Evolutionary conservation across 2,888 invertebrate species (phyloP), one percentile per base, ranked within the genome.

Genomic region (Troilus luridus): DNA sequence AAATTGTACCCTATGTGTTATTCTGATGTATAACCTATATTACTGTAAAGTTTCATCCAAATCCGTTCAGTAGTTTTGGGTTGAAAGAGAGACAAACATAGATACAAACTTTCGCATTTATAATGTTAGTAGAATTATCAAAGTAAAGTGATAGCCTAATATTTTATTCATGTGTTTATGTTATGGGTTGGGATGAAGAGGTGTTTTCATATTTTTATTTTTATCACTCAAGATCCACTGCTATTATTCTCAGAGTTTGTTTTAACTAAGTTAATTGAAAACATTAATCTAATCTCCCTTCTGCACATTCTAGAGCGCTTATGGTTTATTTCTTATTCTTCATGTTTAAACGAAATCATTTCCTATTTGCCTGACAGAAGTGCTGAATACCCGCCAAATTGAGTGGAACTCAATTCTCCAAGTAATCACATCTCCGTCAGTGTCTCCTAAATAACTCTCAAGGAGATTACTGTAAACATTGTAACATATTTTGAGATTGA

Each of bases 321-420:
- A 0, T 14, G 8, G 27, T 27, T 14, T 14, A 72, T 72, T 27
- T 6, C 14, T 7, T 27, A 27, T 27, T 8, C 14, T 72, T 27
- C 72, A 11, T 14, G 27, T 72, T 72, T 72, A 5, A 2, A 72
- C 27, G 7, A 72, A 72, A 72, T 72, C 27, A 27, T 72, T 27
- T 17, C 72, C 72, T 27, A 27, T 72, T 72, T 72, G 5, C 72
- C 72, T 27, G 14, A 7, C 27, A 14, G 27, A 21, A 64, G 12
- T 17, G 72, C 72, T 72, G 72, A 72, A 72, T 72, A 72, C 72
- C 27, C 27, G 14, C 72, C 72, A 72, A 72, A 72, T 72, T 72
- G 72, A 72, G 72, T 27, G 72, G 72, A 72, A 72, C 72, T 27
- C 72, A 27, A 72, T 72, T 72, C 72, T 72, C 72, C 27, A 72